Conservation (phyloP, 2,888 invertebrate species). For the Drosophila mercatorum region DNA sequence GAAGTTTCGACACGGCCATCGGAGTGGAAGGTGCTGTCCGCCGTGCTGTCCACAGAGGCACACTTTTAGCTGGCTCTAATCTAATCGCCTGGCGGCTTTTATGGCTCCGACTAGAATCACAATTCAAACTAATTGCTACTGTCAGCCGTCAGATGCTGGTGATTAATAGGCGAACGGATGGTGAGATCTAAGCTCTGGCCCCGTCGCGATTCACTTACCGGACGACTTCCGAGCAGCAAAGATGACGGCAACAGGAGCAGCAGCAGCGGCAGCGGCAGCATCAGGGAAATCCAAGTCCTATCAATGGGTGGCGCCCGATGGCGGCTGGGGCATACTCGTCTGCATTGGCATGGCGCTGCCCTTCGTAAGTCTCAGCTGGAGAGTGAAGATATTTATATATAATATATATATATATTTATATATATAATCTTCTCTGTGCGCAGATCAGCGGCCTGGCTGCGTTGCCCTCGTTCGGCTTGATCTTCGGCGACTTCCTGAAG, state of each 20-base stretch:
- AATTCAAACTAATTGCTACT: constrained; percentile 27
- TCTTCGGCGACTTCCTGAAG: constrained; percentile 89
- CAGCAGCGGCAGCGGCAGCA: neutral
- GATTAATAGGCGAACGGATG: constrained; percentile 7
- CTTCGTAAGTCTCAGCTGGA: constrained; percentile 87
- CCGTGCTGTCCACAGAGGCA: neutral
- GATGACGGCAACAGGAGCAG: constrained; percentile 41
- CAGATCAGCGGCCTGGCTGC: constrained; percentile 89
- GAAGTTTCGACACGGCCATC: constrained; percentile 23
- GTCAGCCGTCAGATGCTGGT: constrained; percentile 20
- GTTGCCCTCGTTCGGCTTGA: constrained; percentile 88
- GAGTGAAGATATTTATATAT: neutral
- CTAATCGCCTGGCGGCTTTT: constrained; percentile 7
- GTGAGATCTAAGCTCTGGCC: neutral
- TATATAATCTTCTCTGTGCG: neutral
- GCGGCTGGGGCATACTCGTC: constrained; percentile 93
- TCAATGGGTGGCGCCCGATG: constrained; percentile 87
- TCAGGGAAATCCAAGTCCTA: constrained; percentile 35
- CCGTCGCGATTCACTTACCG: constrained; percentile 32
- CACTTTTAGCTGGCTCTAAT: constrained; percentile 9
- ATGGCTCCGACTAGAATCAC: constrained; percentile 6
- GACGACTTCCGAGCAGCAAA: constrained; percentile 38
- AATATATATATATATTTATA: neutral
- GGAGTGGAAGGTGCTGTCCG: neutral
- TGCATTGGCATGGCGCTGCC: constrained; percentile 90